Base-by-base conservation (phyloP, 1,140 invertebrate genomes). In the Heliconius hewitsoni region DNA sequence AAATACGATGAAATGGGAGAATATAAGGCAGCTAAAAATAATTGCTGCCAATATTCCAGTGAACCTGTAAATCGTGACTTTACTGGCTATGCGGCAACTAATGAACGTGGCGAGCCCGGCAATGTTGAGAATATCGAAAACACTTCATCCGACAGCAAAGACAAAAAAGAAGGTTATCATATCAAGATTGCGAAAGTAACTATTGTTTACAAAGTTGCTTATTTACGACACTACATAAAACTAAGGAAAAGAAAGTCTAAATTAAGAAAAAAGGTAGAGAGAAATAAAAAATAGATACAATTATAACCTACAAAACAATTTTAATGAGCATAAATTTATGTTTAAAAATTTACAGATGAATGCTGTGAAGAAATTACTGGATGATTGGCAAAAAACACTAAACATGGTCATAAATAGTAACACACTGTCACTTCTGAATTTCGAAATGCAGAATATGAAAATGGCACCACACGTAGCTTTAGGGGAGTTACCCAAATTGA, bases 101-200 rank as follows among this genome's bases (percentile, higher is more conserved):
- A 72, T 72, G 27, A 75, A 23, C 80, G 79, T 37, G 75, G 77
- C 4, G 86, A 85, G 19, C 60, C 80, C 0, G 57, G 73, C 46
- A 81, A 76, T 9, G 52, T 82, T 18, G 90, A 87, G 3, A 80
- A 87, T 78, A 92, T 86, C 76, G 81, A 88, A 1, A 90, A 90
- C 80, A 88, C 87, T 13, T 87, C 89, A 6, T 71, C 85, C 8
- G 87, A 83, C 76, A 89, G 89, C 11, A 70, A 37, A 3, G 86
- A 91, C 60, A 60, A 82, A 18, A 84, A 88, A n/a, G 85, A 88
- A 50, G 89, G 91, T 42, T 94, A 87, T 76, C 88, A 85, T 42
- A 85, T 94, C 8, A 93, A 93, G 74, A 92, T 94, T 73, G 86
- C 93, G 37, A 90, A 92, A 86, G 90, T 94, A 34, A 93, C 93